Conservation (phyloP, 2,888 invertebrate genomes). For the Acrobeloides nanus region DNA sequence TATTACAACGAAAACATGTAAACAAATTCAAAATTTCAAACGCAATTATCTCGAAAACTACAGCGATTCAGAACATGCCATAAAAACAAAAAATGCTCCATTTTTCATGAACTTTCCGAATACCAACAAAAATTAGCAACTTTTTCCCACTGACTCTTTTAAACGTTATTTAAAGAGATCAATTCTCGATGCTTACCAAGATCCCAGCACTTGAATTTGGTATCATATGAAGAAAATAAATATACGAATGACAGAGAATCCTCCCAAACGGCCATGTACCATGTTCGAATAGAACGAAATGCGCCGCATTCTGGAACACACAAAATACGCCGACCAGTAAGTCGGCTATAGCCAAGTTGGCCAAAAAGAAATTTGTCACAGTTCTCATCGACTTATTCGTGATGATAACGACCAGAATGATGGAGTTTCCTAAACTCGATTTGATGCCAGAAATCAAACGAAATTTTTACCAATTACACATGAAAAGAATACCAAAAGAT, state of each 20-base stretch:
- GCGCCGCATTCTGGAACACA: conserved; percentile 75
- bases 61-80: too few species aligned
- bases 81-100: too few species aligned
- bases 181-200: conserved; percentile 61
- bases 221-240: conserved; percentile 78
- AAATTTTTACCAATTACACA: conserved; percentile 37
- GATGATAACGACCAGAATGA: conserved; percentile 78
- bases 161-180: not conserved
- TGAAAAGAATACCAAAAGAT: conserved; percentile 40
- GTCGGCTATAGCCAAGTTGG: conserved; percentile 81
- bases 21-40: not conserved
- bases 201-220: conserved; percentile 80
- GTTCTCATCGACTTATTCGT: conserved; percentile 73
- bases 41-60: too few species aligned
- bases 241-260: conserved; percentile 81
- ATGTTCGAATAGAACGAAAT: conserved; percentile 43
- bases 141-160: too few species aligned
- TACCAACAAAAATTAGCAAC: too few species aligned
- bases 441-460: conserved; percentile 1
- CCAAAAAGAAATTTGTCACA: conserved; percentile 83
- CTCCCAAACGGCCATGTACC: conserved; percentile 57
- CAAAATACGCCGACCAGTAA: conserved; percentile 84
- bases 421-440: conserved; percentile 68
- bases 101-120: too few species aligned
- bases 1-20: too few species aligned